phyloP scores from a whole-genome alignment of 1,140 invertebrate species.

The Holcopasites calliopsidis region DNA sequence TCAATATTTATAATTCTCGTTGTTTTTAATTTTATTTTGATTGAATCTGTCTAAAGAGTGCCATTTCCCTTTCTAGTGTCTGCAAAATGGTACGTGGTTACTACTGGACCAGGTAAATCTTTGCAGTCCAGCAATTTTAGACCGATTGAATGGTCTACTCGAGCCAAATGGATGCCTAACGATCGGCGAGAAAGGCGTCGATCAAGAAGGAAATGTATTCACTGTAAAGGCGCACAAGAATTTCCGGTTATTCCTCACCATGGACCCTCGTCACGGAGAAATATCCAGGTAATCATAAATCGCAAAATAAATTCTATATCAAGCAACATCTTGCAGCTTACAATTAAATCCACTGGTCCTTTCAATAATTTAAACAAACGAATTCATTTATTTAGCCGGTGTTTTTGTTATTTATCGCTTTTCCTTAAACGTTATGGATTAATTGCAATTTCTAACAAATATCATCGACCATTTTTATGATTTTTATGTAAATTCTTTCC shows the following conservation, averaged over 20 bases:
- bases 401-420: too few relatives aligned
- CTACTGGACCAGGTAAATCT: constrained; percentile 98
- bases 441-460: background rate
- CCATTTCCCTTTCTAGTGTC: constrained; percentile 84
- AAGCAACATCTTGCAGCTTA: too few relatives aligned
- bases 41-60: too few relatives aligned
- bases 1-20: too few relatives aligned
- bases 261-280: constrained; percentile 96
- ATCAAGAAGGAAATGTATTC: constrained; percentile 84
- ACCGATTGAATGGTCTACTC: constrained; percentile 96
- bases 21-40: too few relatives aligned
- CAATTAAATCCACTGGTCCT: too few relatives aligned
- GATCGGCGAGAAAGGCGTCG: constrained; percentile 94
- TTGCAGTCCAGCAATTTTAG: constrained; percentile 97
- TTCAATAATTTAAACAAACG: too few relatives aligned
- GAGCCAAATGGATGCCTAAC: constrained; percentile 95
- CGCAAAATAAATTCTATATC: background rate
- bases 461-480: background rate
- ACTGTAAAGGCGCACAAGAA: constrained; percentile 92
- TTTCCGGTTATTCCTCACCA: constrained; percentile 96
- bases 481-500: too few relatives aligned
- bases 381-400: too few relatives aligned
- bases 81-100: constrained; percentile 93
- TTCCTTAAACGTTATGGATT: background rate
- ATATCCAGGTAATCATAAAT: constrained; percentile 87